These are phyloP conservation scores for Myiotriccus ornatus DNA, from an alignment of 2,797 vertebrate species.

Conservation along the genomic window DNA sequence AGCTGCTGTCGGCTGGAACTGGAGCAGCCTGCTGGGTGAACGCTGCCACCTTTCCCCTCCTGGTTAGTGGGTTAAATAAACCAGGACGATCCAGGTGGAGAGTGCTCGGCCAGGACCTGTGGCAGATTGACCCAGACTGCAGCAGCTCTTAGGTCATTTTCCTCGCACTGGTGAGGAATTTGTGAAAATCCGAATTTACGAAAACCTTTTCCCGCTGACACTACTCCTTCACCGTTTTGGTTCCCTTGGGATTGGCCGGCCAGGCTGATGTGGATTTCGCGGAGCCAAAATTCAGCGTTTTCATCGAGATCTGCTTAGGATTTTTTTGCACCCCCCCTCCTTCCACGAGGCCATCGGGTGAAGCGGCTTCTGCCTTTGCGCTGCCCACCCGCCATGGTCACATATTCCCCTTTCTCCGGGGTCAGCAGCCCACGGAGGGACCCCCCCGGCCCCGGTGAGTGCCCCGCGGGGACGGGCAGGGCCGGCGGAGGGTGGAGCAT, in stretches of 20 bases:
- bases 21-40: background rate
- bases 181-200: too few relatives aligned
- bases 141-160: fast-evolving
- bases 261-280: background rate
- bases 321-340: background rate
- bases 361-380: background rate
- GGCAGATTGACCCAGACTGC: background rate
- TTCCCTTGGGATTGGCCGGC: background rate
- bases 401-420: background rate
- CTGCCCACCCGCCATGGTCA: background rate
- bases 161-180: background rate
- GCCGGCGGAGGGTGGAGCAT: too few relatives aligned
- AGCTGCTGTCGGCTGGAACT: background rate
- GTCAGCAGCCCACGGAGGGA: background rate
- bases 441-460: background rate
- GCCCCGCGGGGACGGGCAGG: background rate
- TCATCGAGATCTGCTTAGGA: background rate
- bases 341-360: background rate
- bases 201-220: background rate
- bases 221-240: background rate
- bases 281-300: background rate
- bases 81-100: background rate
- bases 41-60: background rate
- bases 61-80: background rate
- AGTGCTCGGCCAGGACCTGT: background rate